phyloP scores from a whole-genome alignment of 92 coral and sea anemone genomes.

The Palythoa grandiflora region DNA sequence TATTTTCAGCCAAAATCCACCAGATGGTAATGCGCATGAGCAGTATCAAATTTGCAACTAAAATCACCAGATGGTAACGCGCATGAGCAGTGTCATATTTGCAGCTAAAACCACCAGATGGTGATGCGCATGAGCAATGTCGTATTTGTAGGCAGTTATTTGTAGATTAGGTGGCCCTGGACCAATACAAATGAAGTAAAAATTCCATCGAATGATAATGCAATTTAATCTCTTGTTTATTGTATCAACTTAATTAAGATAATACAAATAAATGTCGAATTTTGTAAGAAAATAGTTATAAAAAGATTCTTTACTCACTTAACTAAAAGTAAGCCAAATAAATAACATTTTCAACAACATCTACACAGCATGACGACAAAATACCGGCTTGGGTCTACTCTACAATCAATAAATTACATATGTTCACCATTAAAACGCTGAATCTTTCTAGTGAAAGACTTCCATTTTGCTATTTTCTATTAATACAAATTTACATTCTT shows the following conservation, averaged over 20 bases:
- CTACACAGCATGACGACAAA: background rate
- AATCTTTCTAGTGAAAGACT: background rate
- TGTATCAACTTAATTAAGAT: background rate
- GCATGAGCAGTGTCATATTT: no score
- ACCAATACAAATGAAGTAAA: no score
- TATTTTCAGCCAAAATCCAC: no score
- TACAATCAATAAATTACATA: slow-evolving; percentile 1
- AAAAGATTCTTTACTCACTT: background rate
- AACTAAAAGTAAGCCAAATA: background rate
- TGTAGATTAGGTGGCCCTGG: no score
- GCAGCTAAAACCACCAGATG: no score
- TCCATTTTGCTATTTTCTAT: background rate
- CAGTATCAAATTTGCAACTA: no score
- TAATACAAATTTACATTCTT: background rate
- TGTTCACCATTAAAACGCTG: background rate
- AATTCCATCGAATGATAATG: no score
- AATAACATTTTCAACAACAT: background rate
- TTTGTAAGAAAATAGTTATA: background rate
- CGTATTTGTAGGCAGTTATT: no score
- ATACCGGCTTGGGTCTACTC: background rate
- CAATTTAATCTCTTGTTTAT: background rate
- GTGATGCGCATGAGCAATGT: no score
- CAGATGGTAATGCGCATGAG: no score
- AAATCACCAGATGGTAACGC: no score
- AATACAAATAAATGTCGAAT: background rate